Evolutionary conservation across 2,888 invertebrate genomes (phyloP).

Genomic region (Oligia fasciuncula): DNA sequence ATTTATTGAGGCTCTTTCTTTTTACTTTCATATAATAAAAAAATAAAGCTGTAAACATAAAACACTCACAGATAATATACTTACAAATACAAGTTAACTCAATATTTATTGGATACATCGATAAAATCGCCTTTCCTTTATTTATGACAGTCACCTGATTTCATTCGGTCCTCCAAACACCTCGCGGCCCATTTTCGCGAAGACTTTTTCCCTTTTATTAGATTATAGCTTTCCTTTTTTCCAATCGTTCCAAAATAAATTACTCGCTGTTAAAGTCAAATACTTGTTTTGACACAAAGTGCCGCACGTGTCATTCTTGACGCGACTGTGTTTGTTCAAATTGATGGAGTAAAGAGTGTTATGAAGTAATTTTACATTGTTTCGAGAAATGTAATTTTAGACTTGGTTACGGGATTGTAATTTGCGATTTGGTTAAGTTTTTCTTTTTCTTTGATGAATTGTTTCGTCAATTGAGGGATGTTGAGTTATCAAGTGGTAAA

Average conservation of each 20-base stretch:
- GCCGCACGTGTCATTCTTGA: conserved; percentile 40
- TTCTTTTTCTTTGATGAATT: conserved; percentile 9
- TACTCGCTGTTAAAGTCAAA: conserved; percentile 56
- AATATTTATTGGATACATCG: conserved; percentile 66
- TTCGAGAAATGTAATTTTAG: conserved; percentile 25
- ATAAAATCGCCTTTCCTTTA: conserved; percentile 58
- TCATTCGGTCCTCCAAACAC: conserved; percentile 53
- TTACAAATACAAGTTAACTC: conserved; percentile 51
- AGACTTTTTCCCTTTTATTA: conserved; percentile 56
- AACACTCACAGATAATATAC: conserved; percentile 42
- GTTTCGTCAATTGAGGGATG: background rate
- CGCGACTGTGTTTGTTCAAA: conserved; percentile 25
- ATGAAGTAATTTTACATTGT: conserved; percentile 31
- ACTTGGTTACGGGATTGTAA: conserved; percentile 23
- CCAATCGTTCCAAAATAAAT: conserved; percentile 59
- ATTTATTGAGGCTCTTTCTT: conserved; percentile 16
- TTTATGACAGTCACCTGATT: conserved; percentile 63
- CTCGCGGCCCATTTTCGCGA: conserved; percentile 51
- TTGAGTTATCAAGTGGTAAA: conserved; percentile 7
- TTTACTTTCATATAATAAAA: conserved; percentile 27
- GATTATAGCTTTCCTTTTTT: conserved; percentile 55
- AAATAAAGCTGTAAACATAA: conserved; percentile 43
- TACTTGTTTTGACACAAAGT: conserved; percentile 59
- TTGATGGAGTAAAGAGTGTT: conserved; percentile 25
- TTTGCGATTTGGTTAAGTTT: conserved; percentile 34